Evolutionary conservation across 2,888 invertebrate species (phyloP).

Genomic region (Gastrophysa polygoni): DNA sequence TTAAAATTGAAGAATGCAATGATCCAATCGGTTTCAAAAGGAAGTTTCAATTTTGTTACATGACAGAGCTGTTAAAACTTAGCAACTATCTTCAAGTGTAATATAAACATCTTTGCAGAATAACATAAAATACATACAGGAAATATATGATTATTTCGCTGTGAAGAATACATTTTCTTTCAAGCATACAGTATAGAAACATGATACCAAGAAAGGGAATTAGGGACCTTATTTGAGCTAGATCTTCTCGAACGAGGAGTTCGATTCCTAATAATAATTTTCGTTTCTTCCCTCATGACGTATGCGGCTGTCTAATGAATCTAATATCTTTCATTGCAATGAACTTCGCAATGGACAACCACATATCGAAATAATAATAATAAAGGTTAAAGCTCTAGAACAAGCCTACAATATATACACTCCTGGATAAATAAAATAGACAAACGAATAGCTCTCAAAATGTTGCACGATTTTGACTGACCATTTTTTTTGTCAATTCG

Average conservation of each 20-base stretch:
- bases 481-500: too few species aligned
- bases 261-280: background rate
- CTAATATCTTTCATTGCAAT: background rate
- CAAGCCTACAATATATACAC: slow-evolving; percentile 26
- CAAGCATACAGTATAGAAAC: background rate
- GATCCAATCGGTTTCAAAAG: too few species aligned
- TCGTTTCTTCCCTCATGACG: background rate
- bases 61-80: too few species aligned
- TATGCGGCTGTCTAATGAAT: background rate
- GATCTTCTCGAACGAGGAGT: background rate
- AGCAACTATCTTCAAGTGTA: too few species aligned
- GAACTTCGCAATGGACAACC: background rate
- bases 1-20: too few species aligned
- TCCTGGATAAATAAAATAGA: background rate
- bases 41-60: too few species aligned
- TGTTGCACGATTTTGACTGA: too few species aligned
- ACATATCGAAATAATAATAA: slow-evolving; percentile 11
- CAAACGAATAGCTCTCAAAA: slow-evolving; percentile 15
- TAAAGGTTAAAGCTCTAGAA: slow-evolving; percentile 30
- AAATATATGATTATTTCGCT: background rate
- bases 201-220: background rate
- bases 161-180: background rate
- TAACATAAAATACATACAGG: background rate
- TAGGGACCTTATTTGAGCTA: background rate
- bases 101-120: background rate